Evolutionary conservation across 2,113 vertebrate genomes (phyloP).

Genomic region (Camelus dromedarius): DNA sequence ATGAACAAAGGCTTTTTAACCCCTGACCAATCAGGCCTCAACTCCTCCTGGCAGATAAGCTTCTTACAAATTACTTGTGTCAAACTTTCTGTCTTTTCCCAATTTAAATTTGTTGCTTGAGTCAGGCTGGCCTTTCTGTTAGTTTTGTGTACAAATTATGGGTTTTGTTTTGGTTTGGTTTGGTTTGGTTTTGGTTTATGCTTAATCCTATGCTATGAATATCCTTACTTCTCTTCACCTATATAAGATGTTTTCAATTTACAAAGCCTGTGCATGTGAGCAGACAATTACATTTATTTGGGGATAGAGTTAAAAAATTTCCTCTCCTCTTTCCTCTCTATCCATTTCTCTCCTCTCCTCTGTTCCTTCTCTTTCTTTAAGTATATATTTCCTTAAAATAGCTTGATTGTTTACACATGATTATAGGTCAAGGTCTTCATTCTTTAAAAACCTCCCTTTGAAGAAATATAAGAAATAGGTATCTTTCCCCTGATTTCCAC

Average conservation of each 20-base stretch:
- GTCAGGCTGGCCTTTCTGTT: neutral
- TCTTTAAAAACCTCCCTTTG: neutral
- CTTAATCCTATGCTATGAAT: neutral
- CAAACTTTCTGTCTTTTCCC: neutral
- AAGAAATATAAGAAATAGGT: neutral
- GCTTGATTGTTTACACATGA: neutral
- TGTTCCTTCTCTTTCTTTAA: neutral
- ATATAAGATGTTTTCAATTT: neutral
- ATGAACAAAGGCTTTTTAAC: neutral
- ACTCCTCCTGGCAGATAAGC: neutral
- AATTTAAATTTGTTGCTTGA: neutral
- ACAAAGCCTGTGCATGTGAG: neutral
- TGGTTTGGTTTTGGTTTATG: neutral
- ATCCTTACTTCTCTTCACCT: neutral
- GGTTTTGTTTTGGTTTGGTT: neutral
- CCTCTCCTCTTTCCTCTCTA: neutral
- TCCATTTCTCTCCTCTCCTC: neutral
- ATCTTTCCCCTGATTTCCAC: neutral
- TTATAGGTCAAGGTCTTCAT: neutral
- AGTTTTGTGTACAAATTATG: neutral
- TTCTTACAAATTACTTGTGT: neutral
- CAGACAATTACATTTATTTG: neutral
- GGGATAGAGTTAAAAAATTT: neutral
- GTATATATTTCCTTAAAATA: neutral
- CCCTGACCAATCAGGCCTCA: neutral